Percentiles rank a stretch among this genome's conserved stretches.
phyloP scores from a whole-genome alignment of 1,140 invertebrate genomes.

The Tetragnatha versicolor region DNA sequence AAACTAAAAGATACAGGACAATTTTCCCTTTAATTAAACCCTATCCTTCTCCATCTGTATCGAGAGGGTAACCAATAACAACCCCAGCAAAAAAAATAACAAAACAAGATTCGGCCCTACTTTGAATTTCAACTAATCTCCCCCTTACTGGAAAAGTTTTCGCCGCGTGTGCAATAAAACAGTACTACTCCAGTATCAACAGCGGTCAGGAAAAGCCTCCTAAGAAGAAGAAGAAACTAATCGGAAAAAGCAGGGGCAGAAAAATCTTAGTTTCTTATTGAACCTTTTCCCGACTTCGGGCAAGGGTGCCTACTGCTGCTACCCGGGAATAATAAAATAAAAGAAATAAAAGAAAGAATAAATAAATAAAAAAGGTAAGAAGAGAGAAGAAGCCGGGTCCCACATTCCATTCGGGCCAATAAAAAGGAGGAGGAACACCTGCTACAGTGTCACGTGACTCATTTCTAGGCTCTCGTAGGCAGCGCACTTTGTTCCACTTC shows the following conservation, averaged over 20 bases:
- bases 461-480: constrained; percentile 34
- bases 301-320: constrained; percentile 11
- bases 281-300: constrained; percentile 18
- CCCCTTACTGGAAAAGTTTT: constrained; percentile 19
- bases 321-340: constrained; percentile 19
- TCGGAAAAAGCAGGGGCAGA: constrained; percentile 24
- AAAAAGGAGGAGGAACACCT: constrained; percentile 51
- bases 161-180: not conserved
- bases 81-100: too few species aligned
- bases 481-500: constrained; percentile 43
- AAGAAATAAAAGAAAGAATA: constrained; percentile 11
- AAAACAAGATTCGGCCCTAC: too few species aligned
- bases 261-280: constrained; percentile 45
- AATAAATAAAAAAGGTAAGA: constrained; percentile 26
- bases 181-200: constrained; percentile 10
- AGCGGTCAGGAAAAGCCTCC: too few species aligned
- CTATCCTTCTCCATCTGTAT: too few species aligned
- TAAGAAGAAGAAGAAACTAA: constrained; percentile 3
- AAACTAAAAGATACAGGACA: too few species aligned
- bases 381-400: constrained; percentile 13
- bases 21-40: too few species aligned
- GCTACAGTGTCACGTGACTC: constrained; percentile 52
- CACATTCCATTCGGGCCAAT: constrained; percentile 51
- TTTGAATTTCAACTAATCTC: constrained; percentile 23
- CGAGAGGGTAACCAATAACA: too few species aligned